A percentile compares a stretch with the other conserved stretches of the same genome.
Conservation (phyloP, 2,797 vertebrate species). For the Alectoris magna region DNA sequence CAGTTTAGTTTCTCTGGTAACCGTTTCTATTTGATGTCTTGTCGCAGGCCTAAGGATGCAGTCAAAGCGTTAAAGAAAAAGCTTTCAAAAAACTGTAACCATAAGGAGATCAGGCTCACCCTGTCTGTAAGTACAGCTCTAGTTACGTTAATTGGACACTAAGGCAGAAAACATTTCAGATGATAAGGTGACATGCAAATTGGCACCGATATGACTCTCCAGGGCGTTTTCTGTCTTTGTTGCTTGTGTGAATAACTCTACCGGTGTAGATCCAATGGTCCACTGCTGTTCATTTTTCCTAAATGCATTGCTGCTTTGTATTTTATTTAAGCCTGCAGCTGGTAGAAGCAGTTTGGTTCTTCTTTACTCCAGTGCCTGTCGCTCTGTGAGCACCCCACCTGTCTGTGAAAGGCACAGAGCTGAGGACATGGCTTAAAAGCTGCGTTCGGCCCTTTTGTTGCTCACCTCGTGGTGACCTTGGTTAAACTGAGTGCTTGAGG, state of each 20-base stretch:
- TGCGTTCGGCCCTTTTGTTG: background rate
- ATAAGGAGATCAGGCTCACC: constrained; percentile 81
- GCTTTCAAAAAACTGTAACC: constrained; percentile 84
- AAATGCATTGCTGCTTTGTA: background rate
- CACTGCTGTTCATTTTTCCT: background rate
- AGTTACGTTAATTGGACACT: constrained; percentile 51
- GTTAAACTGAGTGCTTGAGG: background rate
- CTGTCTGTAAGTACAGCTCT: constrained; percentile 81
- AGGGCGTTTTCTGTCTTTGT: constrained; percentile 18
- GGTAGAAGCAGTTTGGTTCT: background rate
- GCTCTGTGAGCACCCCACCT: background rate
- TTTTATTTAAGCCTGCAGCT: background rate
- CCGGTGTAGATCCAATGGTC: background rate
- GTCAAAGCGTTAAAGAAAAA: constrained; percentile 83
- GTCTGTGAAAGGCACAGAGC: background rate
- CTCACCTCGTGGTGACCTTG: background rate
- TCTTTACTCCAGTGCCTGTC: background rate
- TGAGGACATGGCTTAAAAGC: background rate
- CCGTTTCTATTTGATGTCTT: background rate
- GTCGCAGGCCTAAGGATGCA: constrained; percentile 81
- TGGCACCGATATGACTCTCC: constrained; percentile 36
- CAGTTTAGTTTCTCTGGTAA: background rate
- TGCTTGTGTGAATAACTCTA: constrained; percentile 2
- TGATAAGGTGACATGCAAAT: constrained; percentile 52
- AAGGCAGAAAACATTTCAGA: constrained; percentile 46